Evolutionary conservation across 2,113 vertebrate genomes (phyloP).

Genomic region (Lophius piscatorius): DNA sequence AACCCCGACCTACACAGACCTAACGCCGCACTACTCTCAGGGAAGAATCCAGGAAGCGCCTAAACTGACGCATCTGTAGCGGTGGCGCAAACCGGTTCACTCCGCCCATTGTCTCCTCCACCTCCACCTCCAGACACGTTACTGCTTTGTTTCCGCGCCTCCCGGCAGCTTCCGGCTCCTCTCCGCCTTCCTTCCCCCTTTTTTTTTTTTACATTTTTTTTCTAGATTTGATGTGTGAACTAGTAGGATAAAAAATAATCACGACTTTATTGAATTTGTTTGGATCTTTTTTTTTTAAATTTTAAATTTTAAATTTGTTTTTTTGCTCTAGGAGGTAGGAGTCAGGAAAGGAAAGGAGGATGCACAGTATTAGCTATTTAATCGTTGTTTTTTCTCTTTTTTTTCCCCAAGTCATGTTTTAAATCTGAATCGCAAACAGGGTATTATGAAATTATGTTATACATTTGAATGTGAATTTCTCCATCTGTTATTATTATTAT

Average conservation of each 20-base stretch:
- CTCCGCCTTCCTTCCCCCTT: slow-evolving; percentile 67
- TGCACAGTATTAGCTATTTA: slow-evolving; percentile 75
- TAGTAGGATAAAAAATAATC: slow-evolving; percentile 86
- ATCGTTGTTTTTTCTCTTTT: slow-evolving; percentile 67
- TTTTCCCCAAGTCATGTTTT: slow-evolving; percentile 81
- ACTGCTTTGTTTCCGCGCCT: slow-evolving; percentile 73
- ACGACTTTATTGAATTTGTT: slow-evolving; percentile 87
- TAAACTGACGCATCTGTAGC: slow-evolving; percentile 98
- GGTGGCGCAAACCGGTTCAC: slow-evolving; percentile 71
- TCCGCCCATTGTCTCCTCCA: slow-evolving; percentile 79
- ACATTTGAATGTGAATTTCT: slow-evolving; percentile 95
- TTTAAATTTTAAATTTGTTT: no score
- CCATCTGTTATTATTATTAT: slow-evolving; percentile 90
- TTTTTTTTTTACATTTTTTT: slow-evolving; percentile 83
- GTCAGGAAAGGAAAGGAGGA: slow-evolving; percentile 59
- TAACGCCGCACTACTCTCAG: slow-evolving; percentile 98
- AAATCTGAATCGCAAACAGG: slow-evolving; percentile 88
- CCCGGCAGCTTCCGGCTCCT: slow-evolving; percentile 68
- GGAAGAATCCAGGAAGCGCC: slow-evolving; percentile 99
- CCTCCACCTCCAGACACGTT: slow-evolving; percentile 58
- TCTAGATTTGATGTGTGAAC: slow-evolving; percentile 91
- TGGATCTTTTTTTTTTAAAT: no score
- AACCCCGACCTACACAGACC: slow-evolving; percentile 95
- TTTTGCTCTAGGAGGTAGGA: slow-evolving; percentile 69
- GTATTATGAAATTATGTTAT: slow-evolving; percentile 94